Base-by-base conservation (phyloP, 2,888 invertebrate species). In the Drosophila koepferae region DNA sequence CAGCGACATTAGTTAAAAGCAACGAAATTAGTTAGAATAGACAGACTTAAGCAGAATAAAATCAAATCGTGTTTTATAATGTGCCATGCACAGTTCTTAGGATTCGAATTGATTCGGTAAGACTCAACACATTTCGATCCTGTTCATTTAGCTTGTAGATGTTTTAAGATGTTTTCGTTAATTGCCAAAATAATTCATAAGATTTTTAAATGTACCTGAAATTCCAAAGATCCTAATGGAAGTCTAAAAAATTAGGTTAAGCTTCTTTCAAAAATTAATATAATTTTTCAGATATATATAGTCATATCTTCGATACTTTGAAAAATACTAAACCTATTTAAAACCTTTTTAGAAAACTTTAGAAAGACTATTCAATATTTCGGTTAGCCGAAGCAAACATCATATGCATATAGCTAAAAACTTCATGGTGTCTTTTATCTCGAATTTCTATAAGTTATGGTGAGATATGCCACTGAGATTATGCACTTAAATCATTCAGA, bases 1-100 rank as follows among this genome's bases (percentile, higher is more conserved):
- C 90, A 91, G 91, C 91, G 91, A 91, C 79, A 86, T 81, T 90
- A 90, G 86, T 82, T 84, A 80, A 86, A 75, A 74, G 73, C 69
- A 82, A 28, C 28, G 28, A 28, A 4, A 28, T 28, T 28, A 28
- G 85, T 77, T 84, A 87, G 82, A 77, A 72, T 84, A 84, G 71
- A 51, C 16, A n/a, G 65, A 77, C 72, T 81, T 85, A 73, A 64
- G 71, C 40, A 31, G 10, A 40, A 70, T 74, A 82, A 74, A 72
- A 82, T 74, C 66, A 77, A 71, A 61, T 75, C 41, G 74, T 88
- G 72, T 80, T 86, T 88, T 81, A 88, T 79, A 72, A 61, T 72
- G 74, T 70, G 83, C 73, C 68, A 61, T 46, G 74, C 76, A 59
- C 72, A 51, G 62, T 70, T 74, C 71, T 77, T 59, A 65, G 41